Percentiles rank a stretch among this genome's conserved stretches.
phyloP scores from a whole-genome alignment of 2,113 vertebrate genomes.

The Pelmatolapia mariae region DNA sequence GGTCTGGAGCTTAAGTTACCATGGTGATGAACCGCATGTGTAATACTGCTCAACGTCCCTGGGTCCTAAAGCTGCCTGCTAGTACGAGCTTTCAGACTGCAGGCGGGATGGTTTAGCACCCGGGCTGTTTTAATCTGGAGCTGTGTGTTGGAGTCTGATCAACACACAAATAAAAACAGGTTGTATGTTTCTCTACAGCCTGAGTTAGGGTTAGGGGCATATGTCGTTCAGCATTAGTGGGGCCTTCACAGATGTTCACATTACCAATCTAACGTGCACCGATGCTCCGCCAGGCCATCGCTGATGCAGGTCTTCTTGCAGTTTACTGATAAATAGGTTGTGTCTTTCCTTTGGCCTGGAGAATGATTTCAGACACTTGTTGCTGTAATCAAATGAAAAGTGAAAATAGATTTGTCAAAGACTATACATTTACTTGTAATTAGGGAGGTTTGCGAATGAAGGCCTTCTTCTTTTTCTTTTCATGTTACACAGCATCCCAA shows the following conservation, averaged over 20 bases:
- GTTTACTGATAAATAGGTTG: background rate
- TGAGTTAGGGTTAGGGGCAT: rapidly evolving
- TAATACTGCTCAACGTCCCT: background rate
- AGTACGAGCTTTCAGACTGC: background rate
- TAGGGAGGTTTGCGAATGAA: background rate
- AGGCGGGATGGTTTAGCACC: rapidly evolving
- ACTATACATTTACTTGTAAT: background rate
- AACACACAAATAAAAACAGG: rapidly evolving
- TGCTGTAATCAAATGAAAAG: background rate
- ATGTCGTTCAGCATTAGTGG: background rate
- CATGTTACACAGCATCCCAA: background rate
- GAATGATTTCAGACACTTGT: background rate
- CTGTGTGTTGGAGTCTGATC: background rate
- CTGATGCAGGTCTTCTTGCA: background rate
- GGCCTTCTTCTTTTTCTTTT: rapidly evolving
- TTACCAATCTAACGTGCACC: rapidly evolving
- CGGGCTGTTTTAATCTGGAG: rapidly evolving
- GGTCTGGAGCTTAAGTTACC: background rate
- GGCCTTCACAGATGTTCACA: background rate
- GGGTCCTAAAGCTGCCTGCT: rapidly evolving
- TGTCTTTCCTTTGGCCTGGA: background rate
- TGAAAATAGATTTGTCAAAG: background rate
- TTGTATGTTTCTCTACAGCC: background rate
- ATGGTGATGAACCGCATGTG: background rate
- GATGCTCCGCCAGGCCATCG: background rate